phyloP scores from a whole-genome alignment of 2,888 invertebrate genomes.

The Drosophila buzzatii region DNA sequence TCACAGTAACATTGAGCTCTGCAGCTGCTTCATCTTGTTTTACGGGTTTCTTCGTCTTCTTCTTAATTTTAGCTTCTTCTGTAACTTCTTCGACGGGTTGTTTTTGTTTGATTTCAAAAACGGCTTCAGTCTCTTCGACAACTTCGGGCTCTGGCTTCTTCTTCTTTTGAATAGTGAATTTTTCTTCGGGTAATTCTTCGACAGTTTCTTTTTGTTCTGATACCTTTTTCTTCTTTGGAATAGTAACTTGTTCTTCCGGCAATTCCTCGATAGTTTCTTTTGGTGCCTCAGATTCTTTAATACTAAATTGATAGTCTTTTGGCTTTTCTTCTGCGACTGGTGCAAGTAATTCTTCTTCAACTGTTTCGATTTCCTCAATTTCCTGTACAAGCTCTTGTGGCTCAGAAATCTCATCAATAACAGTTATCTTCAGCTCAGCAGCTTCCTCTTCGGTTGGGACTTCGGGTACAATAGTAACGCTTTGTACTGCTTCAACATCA shows the following conservation, averaged over 20 bases:
- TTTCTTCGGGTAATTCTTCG: conserved; percentile 54
- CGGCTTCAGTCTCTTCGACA: conserved; percentile 81
- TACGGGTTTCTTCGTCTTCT: conserved; percentile 73
- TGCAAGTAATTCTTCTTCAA: conserved; percentile 55
- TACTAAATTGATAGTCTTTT: conserved; percentile 55
- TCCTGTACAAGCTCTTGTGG: conserved; percentile 68
- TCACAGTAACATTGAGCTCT: conserved; percentile 77
- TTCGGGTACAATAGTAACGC: conserved; percentile 76
- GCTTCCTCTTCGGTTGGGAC: conserved; percentile 77
- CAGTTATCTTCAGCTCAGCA: conserved; percentile 74
- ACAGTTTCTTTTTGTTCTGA: conserved; percentile 42
- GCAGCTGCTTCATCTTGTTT: conserved; percentile 75
- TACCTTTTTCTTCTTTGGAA: conserved; percentile 61
- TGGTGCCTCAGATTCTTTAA: conserved; percentile 54
- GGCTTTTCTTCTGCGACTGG: conserved; percentile 65
- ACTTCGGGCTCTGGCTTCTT: conserved; percentile 63
- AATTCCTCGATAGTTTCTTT: conserved; percentile 45
- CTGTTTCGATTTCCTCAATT: conserved; percentile 63
- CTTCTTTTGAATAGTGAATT: conserved; percentile 58
- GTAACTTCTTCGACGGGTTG: conserved; percentile 74
- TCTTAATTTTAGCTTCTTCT: conserved; percentile 78
- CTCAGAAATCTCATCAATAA: conserved; percentile 71
- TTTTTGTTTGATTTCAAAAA: conserved; percentile 72
- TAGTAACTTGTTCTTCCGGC: conserved; percentile 55
- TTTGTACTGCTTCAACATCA: conserved; percentile 76